Evolutionary conservation across 2,888 invertebrate species (phyloP), one percentile per base, ranked within the genome.

Genomic region (Linnaemya tessellans): DNA sequence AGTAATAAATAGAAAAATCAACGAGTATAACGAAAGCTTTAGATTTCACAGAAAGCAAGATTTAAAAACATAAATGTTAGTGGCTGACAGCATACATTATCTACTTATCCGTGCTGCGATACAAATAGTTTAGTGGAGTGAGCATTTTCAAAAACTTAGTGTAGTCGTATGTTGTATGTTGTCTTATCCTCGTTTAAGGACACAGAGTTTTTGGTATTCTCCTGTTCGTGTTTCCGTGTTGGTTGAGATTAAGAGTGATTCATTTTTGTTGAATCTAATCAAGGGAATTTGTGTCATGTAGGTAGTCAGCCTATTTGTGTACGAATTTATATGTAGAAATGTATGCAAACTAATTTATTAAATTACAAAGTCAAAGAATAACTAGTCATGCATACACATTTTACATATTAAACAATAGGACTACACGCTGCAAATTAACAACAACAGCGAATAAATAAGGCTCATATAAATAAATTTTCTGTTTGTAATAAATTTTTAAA

Each of bases 21-120:
- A 49, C 46, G 20, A 75, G 10, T 77, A 35, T 56, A 77, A 77
- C 65, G 38, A 77, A 18, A 15, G 54, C 41, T 54, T 73, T 49
- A 54, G 18, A 41, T 46, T 77, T 67, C 35, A 56, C 3, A 54
- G 68, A 64, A 22, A 51, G 51, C 25, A 3, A 22, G 13, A 64
- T 71, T 68, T 79, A 54, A 51, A 58, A 51, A 58, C 25, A 49
- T 68, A 49, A 49, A 70, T 38, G 64, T 7, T 51, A 10, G 38
- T 38, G 43, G 25, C 30, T 70, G 60, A 8, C 22, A 80, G 43
- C 30, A 51, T 56, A 70, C 51, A 70, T 60, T 41, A 60, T 70
- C 70, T 79, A 43, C 30, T 70, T 51, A 30, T 20, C 15, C 22
- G 30, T 46, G 9, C 41, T 30, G 18, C 8, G 22, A 35, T 41